These are phyloP conservation scores for Manduca sexta DNA, from an alignment of 1,140 invertebrate genomes.

Conservation along the genomic window DNA sequence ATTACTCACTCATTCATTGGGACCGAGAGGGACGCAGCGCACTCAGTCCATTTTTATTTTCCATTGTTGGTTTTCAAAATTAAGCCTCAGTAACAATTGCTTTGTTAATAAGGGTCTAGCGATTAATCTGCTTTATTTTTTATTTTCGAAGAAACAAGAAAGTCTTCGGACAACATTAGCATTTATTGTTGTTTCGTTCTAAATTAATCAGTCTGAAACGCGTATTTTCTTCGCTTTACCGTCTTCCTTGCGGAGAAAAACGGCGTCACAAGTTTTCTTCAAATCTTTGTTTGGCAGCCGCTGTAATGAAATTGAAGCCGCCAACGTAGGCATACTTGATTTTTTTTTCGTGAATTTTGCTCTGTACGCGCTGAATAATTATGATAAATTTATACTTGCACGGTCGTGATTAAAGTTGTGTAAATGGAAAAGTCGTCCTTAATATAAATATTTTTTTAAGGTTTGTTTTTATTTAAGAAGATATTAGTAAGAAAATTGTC, in stretches of 20 bases:
- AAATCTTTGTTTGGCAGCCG: background rate
- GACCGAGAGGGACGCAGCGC: slow-evolving; percentile 38
- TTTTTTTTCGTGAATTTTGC: no score
- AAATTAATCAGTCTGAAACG: slow-evolving; percentile 16
- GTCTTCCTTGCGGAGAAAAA: background rate
- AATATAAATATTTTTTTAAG: no score
- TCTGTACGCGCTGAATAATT: no score
- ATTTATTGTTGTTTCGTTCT: slow-evolving; percentile 9
- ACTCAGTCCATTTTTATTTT: slow-evolving; percentile 56
- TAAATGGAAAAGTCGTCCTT: no score
- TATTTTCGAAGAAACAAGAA: slow-evolving; percentile 22
- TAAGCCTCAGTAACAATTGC: slow-evolving; percentile 58
- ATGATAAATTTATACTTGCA: no score
- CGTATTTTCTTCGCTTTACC: slow-evolving; percentile 1
- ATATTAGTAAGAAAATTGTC: no score
- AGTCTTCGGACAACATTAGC: slow-evolving; percentile 18
- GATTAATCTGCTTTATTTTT: slow-evolving; percentile 50
- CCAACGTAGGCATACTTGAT: no score
- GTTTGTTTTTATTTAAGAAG: no score
- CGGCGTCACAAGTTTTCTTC: background rate
- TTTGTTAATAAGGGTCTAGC: slow-evolving; percentile 52
- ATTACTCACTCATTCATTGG: slow-evolving; percentile 65
- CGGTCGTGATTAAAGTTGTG: no score
- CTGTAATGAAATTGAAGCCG: background rate
- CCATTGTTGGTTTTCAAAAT: slow-evolving; percentile 64